Conservation (phyloP, 2,888 invertebrate species). For the Lasioglossum villosulum region DNA sequence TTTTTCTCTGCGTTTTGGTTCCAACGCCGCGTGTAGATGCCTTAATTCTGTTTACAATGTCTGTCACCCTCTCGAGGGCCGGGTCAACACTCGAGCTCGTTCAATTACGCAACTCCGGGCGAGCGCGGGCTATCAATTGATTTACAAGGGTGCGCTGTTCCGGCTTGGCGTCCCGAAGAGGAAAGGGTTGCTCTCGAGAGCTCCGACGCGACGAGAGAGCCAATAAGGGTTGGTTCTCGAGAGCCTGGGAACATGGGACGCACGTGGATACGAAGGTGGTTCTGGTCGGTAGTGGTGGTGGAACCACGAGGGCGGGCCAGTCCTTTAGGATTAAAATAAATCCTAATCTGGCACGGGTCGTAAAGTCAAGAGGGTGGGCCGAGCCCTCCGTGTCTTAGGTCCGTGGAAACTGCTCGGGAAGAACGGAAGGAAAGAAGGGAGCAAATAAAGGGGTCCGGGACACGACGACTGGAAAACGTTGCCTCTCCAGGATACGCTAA, state of each 20-base stretch:
- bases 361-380: slow-evolving; percentile 73
- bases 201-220: slow-evolving; percentile 17
- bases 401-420: slow-evolving; percentile 28
- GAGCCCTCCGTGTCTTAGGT: slow-evolving; percentile 45
- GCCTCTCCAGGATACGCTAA: slow-evolving; percentile 47
- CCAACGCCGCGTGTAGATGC: background rate
- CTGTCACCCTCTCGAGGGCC: slow-evolving; percentile 6
- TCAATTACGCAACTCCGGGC: slow-evolving; percentile 71
- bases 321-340: slow-evolving; percentile 80
- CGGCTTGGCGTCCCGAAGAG: slow-evolving; percentile 38
- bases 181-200: slow-evolving; percentile 46
- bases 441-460: slow-evolving; percentile 65
- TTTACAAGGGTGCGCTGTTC: slow-evolving; percentile 69
- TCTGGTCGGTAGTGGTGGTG: slow-evolving; percentile 2
- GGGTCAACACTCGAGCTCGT: slow-evolving; percentile 45
- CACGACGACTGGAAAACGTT: slow-evolving; percentile 59
- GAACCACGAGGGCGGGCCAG: slow-evolving; percentile 43
- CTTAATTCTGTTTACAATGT: slow-evolving; percentile 35
- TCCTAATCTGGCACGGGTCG: slow-evolving; percentile 78
- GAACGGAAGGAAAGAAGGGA: slow-evolving; percentile 38
- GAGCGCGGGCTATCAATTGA: slow-evolving; percentile 68
- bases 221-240: slow-evolving; percentile 1
- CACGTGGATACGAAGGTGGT: slow-evolving; percentile 9
- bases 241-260: slow-evolving; percentile 19
- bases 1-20: background rate